These are phyloP conservation scores for Onthophagus sagittarius DNA, from an alignment of 2,888 invertebrate species.

Conservation along the genomic window DNA sequence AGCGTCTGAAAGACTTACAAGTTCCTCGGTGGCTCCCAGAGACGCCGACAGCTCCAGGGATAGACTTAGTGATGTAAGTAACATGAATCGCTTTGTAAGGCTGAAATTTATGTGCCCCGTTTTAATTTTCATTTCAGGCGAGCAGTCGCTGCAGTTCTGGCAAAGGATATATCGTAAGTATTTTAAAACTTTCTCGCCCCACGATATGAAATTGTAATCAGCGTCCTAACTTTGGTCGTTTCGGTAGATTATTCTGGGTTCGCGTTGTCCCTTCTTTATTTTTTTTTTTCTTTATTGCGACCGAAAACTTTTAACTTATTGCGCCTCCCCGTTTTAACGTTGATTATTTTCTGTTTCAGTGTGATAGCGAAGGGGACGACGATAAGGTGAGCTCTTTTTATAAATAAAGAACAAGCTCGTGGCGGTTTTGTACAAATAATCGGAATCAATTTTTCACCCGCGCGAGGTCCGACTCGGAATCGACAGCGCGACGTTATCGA, in stretches of 20 bases:
- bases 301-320: not conserved
- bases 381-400: slow-evolving; percentile 72
- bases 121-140: slow-evolving; percentile 70
- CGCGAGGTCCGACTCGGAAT: not conserved
- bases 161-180: slow-evolving; percentile 94
- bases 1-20: slow-evolving; percentile 75
- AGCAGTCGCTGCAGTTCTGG: slow-evolving; percentile 90
- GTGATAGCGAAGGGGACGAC: slow-evolving; percentile 91
- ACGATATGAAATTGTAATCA: not conserved
- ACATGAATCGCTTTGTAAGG: not conserved
- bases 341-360: slow-evolving; percentile 63
- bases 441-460: not conserved
- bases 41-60: slow-evolving; percentile 80
- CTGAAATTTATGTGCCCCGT: not conserved
- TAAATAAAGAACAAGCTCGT: not conserved
- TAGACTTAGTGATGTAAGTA: slow-evolving; percentile 81
- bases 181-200: not conserved
- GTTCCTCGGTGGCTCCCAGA: slow-evolving; percentile 70
- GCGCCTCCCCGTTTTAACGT: slow-evolving; percentile 32
- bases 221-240: not conserved
- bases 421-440: not conserved
- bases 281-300: slow-evolving; percentile 6
- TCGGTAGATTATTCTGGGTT: not conserved
- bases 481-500: not conserved
- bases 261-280: slow-evolving; percentile 5